Percentiles rank a stretch among this genome's conserved stretches.
Conservation (phyloP, 1,140 invertebrate genomes). For the Dufourea novaeangliae region DNA sequence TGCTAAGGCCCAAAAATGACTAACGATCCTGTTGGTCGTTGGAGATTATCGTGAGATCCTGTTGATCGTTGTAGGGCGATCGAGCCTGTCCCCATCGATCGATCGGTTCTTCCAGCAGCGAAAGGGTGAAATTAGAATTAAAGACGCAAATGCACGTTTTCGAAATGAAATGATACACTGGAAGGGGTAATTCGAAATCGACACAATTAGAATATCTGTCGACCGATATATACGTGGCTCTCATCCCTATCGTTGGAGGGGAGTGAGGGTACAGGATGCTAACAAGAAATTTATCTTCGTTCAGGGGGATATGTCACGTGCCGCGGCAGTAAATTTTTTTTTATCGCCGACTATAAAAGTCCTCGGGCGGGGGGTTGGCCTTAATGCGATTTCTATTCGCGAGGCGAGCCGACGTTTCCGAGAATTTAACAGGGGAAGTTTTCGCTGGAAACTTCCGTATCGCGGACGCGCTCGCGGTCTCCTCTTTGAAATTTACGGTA, state of each 20-base stretch:
- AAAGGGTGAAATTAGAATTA: no score
- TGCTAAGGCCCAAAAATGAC: no score
- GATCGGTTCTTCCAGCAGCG: not conserved
- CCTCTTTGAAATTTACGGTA: not conserved
- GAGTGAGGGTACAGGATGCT: not conserved
- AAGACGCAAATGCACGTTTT: not conserved
- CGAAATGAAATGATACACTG: no score
- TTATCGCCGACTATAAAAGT: constrained; percentile 46
- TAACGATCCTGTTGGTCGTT: no score
- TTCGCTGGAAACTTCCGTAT: not conserved
- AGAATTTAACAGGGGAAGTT: constrained; percentile 3
- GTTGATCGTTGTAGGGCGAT: not conserved
- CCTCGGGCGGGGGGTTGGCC: constrained; percentile 11
- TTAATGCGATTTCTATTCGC: constrained; percentile 55
- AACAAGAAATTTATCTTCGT: constrained; percentile 52
- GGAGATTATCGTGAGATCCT: no score
- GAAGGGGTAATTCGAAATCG: not conserved
- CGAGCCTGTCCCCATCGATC: not conserved
- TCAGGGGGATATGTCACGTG: constrained; percentile 39
- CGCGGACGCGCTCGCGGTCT: not conserved
- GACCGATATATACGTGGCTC: not conserved
- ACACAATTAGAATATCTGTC: not conserved
- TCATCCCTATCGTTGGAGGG: not conserved
- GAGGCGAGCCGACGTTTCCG: not conserved
- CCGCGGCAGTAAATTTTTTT: constrained; percentile 51